Percentiles rank a stretch among this genome's conserved stretches.
phyloP scores from a whole-genome alignment of 2,888 invertebrate genomes.

The Dynastes grantii region DNA sequence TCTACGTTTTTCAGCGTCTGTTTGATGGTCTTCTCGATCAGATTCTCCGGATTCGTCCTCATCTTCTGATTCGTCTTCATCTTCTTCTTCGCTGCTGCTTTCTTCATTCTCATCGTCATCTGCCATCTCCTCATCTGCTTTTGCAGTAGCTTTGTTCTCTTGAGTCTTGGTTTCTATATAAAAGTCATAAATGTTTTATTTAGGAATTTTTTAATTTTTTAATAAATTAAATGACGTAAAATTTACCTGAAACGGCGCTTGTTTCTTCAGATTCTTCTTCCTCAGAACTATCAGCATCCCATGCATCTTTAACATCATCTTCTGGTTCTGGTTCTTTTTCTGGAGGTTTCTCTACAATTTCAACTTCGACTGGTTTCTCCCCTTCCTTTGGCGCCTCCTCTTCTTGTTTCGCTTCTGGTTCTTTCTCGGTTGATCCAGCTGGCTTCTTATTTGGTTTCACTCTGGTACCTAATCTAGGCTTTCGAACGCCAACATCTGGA shows the following conservation, averaged over 20 bases:
- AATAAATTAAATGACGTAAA: background rate
- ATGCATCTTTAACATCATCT: conserved; percentile 85
- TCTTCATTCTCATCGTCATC: conserved; percentile 69
- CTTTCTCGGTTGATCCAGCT: conserved; percentile 58
- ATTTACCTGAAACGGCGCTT: conserved; percentile 52
- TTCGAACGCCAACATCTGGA: conserved; percentile 80
- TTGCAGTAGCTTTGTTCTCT: background rate
- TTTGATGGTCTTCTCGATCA: conserved; percentile 77
- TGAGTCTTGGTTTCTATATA: background rate
- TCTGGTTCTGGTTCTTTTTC: conserved; percentile 64
- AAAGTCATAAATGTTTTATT: background rate
- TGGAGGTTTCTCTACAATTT: conserved; percentile 52
- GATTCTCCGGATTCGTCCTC: conserved; percentile 59
- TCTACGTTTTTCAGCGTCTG: conserved; percentile 83
- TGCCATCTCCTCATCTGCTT: conserved; percentile 56
- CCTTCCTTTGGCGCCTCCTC: conserved; percentile 59
- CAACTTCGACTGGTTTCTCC: conserved; percentile 59
- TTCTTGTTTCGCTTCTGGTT: conserved; percentile 53
- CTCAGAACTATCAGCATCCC: conserved; percentile 85
- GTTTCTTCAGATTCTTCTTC: conserved; percentile 63
- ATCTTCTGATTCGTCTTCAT: conserved; percentile 66
- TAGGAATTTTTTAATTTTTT: background rate
- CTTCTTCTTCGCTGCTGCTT: conserved; percentile 68
- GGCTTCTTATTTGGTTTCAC: conserved; percentile 78
- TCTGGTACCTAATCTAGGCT: conserved; percentile 81